phyloP scores from a whole-genome alignment of 2,888 invertebrate genomes.

The Calephelis perditalis region DNA sequence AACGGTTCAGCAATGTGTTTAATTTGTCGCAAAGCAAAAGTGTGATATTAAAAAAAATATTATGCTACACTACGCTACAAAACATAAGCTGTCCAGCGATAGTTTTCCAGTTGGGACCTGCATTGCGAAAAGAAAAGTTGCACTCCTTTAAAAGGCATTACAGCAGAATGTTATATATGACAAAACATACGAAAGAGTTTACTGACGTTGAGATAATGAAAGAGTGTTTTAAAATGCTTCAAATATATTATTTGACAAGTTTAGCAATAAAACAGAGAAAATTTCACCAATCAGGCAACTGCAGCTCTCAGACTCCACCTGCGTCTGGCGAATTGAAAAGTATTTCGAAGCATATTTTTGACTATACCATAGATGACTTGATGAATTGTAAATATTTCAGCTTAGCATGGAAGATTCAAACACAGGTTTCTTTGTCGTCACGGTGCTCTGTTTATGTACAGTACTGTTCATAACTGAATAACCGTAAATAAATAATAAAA shows the following conservation, averaged over 20 bases:
- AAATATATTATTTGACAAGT: slow-evolving; percentile 20
- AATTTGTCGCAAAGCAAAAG: slow-evolving; percentile 22
- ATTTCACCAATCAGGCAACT: not conserved
- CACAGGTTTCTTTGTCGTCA: too few relatives aligned
- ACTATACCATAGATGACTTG: too few relatives aligned
- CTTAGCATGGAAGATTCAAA: too few relatives aligned
- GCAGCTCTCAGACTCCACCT: slow-evolving; percentile 1
- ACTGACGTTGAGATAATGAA: slow-evolving; percentile 23
- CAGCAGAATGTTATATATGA: slow-evolving; percentile 1
- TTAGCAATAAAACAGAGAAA: slow-evolving; percentile 14
- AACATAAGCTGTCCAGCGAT: slow-evolving; percentile 19
- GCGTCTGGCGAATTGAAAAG: too few relatives aligned
- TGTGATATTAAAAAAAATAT: slow-evolving; percentile 23
- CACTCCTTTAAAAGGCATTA: slow-evolving; percentile 4
- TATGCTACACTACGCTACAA: slow-evolving; percentile 21
- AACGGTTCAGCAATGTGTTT: slow-evolving; percentile 19
- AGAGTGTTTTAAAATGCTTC: slow-evolving; percentile 20
- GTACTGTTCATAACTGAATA: too few relatives aligned
- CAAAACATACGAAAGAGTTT: slow-evolving; percentile 25
- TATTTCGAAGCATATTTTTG: too few relatives aligned
- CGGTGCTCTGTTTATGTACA: too few relatives aligned
- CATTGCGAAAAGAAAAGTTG: slow-evolving; percentile 15
- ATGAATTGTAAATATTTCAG: too few relatives aligned
- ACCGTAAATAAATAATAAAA: too few relatives aligned
- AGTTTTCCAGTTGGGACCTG: slow-evolving; percentile 13